Percentiles rank a stretch among this genome's conserved stretches.
Conservation (phyloP, 2,797 vertebrate genomes). For the Ceryle rudis region DNA sequence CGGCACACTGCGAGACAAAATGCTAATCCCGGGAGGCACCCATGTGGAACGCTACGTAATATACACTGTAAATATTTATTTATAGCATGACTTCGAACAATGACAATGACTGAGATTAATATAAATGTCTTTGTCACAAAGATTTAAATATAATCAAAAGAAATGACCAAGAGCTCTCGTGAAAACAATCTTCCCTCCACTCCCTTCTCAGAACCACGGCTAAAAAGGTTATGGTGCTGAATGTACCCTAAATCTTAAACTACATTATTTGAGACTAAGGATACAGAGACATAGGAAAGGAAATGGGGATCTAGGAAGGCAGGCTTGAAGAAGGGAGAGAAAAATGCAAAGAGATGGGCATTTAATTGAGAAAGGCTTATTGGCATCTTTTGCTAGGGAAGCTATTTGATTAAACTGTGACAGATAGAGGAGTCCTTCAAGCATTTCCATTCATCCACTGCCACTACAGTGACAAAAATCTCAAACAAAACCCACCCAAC, state of each 20-base stretch:
- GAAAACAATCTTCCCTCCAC: neutral
- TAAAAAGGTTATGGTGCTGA: neutral
- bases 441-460: neutral
- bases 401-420: neutral
- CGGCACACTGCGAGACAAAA: neutral
- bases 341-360: neutral
- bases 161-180: neutral
- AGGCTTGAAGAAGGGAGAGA: neutral
- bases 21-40: neutral
- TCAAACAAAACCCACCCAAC: neutral
- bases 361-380: neutral
- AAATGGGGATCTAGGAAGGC: neutral
- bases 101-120: neutral
- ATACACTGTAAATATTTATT: neutral
- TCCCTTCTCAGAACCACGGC: neutral
- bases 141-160: neutral
- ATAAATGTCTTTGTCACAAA: neutral
- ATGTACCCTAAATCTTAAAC: neutral
- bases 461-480: fast-evolving
- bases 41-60: neutral
- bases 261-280: neutral
- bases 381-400: neutral
- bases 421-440: neutral
- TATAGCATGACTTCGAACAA: neutral
- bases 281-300: neutral